Evolutionary conservation across 2,113 vertebrate species (phyloP), one percentile per base, ranked within the genome.

Genomic region (Macquaria ambigua): DNA sequence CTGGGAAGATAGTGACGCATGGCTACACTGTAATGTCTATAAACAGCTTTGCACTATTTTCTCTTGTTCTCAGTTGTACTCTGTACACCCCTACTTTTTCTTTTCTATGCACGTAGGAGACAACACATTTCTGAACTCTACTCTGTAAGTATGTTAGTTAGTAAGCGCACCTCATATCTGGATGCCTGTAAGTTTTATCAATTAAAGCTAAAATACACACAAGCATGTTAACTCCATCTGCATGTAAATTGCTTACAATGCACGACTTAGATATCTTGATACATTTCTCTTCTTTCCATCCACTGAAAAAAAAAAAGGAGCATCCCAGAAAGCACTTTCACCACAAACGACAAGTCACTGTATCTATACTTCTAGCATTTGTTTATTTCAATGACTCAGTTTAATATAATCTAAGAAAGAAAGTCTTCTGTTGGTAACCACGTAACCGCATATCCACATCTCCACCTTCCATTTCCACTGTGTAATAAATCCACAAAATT

Each of bases 41-140:
- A 77, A 86, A 79, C 79, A 83, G 69, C 62, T 11, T 74, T 34
- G 69, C 59, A 52, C 75, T 1, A 59, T 69, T 86, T 67, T 46
- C 48, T 63, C 25, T 39, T 71, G 43, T 71, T 39, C 50, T 74
- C 41, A 61, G 43, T 14, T 6, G 6, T 39, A 25, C 23, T 74
- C 50, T 46, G 21, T 48, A 53, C 8, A 14, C 62, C 16, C 16
- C 41, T 20, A 59, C 5, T 56, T 41, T 20, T 34, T 53, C 10
- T 0, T 16, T 20, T 58, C 48, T 2, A 10, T 53, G 77, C 48
- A 81, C 5, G 0, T 3, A 58, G 55, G 8, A 41, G 10, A 39
- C 34, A 28, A 75, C 34, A 46, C 10, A 79, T 23, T 23, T 76
- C 37, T 74, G 41, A 31, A 28, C 25, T 10, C 34, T 16, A 39